These are phyloP conservation scores for Neoscelio sp. DNA, from an alignment of 2,888 invertebrate species.

Conservation along the genomic window DNA sequence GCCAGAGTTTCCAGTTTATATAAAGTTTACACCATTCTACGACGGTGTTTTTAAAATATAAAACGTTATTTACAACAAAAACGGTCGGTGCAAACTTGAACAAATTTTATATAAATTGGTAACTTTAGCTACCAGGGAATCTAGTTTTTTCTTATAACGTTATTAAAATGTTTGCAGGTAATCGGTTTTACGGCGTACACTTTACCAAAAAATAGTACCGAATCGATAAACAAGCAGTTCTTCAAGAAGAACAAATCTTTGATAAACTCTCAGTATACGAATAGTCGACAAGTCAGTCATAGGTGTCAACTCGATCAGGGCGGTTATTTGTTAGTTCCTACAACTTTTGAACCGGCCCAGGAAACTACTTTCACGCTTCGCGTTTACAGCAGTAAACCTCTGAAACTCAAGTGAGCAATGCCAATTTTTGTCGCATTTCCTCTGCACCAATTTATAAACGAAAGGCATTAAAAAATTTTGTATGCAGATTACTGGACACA, in stretches of 20 bases:
- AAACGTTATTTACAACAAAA: too few relatives aligned
- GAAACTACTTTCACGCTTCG: constrained; percentile 95
- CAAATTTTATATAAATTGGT: too few relatives aligned
- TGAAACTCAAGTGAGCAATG: constrained; percentile 89
- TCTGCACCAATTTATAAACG: not conserved
- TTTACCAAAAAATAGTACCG: constrained; percentile 88
- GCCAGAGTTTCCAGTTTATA: too few relatives aligned
- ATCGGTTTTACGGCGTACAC: constrained; percentile 95
- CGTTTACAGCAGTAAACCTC: constrained; percentile 90
- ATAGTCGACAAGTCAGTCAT: constrained; percentile 94
- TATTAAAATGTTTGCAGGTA: too few relatives aligned
- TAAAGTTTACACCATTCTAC: too few relatives aligned
- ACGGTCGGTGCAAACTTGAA: too few relatives aligned
- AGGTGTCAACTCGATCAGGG: constrained; percentile 92
- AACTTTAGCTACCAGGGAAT: too few relatives aligned
- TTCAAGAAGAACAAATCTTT: constrained; percentile 94
- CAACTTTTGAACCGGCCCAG: constrained; percentile 95
- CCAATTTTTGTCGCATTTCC: constrained; percentile 19
- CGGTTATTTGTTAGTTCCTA: constrained; percentile 93
- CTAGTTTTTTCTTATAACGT: too few relatives aligned
- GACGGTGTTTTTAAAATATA: too few relatives aligned
- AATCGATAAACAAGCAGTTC: constrained; percentile 91
- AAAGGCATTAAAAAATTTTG: constrained; percentile 26
- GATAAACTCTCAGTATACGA: constrained; percentile 95
- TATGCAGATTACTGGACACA: constrained; percentile 84